phyloP scores from a whole-genome alignment of 2,888 invertebrate species.

The Plemyria rubiginata region DNA sequence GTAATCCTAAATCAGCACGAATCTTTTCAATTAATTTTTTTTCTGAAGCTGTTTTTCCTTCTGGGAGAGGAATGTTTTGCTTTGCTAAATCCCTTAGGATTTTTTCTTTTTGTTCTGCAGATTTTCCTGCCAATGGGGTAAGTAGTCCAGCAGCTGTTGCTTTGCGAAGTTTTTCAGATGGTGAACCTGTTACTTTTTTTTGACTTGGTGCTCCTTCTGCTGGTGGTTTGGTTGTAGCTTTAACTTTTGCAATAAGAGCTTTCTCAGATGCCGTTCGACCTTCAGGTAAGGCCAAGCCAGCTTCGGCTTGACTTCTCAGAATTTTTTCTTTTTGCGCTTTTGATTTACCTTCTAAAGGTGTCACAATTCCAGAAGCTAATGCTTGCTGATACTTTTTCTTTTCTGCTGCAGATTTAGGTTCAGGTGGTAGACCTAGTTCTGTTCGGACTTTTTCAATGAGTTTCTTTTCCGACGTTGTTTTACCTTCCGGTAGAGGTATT shows the following conservation, averaged over 20 bases:
- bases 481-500: slow-evolving; percentile 43
- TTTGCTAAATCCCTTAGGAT: slow-evolving; percentile 43
- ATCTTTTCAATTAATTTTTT: slow-evolving; percentile 40
- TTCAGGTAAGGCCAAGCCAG: slow-evolving; percentile 48
- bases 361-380: slow-evolving; percentile 46
- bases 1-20: slow-evolving; percentile 37
- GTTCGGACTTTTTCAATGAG: slow-evolving; percentile 41
- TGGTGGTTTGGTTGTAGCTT: slow-evolving; percentile 22
- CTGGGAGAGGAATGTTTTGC: slow-evolving; percentile 39
- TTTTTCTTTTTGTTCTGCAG: slow-evolving; percentile 45
- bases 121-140: slow-evolving; percentile 44
- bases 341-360: slow-evolving; percentile 53
- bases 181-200: slow-evolving; percentile 34
- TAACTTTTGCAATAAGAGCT: slow-evolving; percentile 43
- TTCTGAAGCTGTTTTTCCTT: slow-evolving; percentile 35
- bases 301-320: slow-evolving; percentile 41
- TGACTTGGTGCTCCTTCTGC: slow-evolving; percentile 27
- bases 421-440: slow-evolving; percentile 43
- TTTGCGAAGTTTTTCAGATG: slow-evolving; percentile 45
- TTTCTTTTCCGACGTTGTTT: slow-evolving; percentile 43
- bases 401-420: slow-evolving; percentile 41
- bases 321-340: slow-evolving; percentile 46
- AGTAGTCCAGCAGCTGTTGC: slow-evolving; percentile 47
- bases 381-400: slow-evolving; percentile 49
- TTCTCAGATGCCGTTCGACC: slow-evolving; percentile 48